Evolutionary conservation across 2,113 vertebrate species (phyloP).

Genomic region (Psophia crepitans): DNA sequence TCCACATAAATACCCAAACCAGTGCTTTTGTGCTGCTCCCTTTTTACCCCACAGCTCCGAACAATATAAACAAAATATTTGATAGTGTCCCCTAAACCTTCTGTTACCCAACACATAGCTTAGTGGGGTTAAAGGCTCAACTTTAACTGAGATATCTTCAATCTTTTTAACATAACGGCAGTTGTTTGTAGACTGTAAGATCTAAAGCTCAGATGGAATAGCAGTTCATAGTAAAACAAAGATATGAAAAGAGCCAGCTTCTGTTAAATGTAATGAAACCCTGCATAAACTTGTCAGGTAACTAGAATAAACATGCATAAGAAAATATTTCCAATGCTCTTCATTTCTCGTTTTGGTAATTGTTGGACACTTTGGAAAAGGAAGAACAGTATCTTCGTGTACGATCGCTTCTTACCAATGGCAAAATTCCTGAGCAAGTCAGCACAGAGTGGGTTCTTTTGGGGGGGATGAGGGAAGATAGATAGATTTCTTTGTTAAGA

Average conservation of each 20-base stretch:
- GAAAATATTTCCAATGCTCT: neutral
- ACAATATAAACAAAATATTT: neutral
- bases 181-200: neutral
- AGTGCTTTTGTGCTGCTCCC: neutral
- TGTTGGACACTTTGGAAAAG: neutral
- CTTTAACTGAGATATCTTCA: neutral
- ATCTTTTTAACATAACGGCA: neutral
- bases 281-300: neutral
- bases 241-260: neutral
- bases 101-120: neutral
- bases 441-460: neutral
- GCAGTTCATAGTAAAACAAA: neutral
- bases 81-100: neutral
- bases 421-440: neutral
- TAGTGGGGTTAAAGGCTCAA: neutral
- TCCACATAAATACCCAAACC: neutral
- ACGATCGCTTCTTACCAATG: neutral
- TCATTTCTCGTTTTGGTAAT: neutral
- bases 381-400: neutral
- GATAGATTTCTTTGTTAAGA: neutral
- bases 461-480: neutral
- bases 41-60: rapidly evolving
- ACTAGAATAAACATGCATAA: neutral
- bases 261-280: neutral
- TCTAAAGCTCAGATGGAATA: neutral